Percentiles rank a stretch among this genome's conserved stretches.
These are phyloP conservation scores for Ctenochaetus hawaiiensis DNA, from an alignment of 2,797 vertebrate species.

Conservation along the genomic window DNA sequence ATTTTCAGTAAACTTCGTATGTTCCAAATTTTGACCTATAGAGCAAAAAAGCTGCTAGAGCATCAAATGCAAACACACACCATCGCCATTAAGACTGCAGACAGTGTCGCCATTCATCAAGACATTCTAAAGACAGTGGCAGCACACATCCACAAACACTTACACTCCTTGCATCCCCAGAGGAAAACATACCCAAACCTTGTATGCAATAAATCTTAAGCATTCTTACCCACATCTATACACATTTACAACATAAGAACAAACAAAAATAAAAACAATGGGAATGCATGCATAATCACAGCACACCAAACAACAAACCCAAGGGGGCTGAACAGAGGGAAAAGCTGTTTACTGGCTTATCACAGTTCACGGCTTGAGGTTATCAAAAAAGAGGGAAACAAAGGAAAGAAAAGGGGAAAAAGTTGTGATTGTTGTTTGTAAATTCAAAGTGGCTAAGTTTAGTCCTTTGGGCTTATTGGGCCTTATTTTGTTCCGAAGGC, in stretches of 20 bases:
- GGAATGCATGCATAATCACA: conserved; percentile 33
- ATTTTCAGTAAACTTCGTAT: not conserved
- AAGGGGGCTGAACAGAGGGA: conserved; percentile 9
- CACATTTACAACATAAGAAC: conserved; percentile 6
- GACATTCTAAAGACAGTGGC: not conserved
- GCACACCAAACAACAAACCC: conserved; percentile 9
- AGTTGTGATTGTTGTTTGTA: conserved; percentile 18
- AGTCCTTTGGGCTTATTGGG: conserved; percentile 10
- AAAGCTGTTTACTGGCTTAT: conserved; percentile 12
- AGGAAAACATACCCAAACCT: not conserved
- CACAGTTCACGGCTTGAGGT: conserved; percentile 4
- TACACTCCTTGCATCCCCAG: not conserved
- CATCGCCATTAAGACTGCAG: not conserved
- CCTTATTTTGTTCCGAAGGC: not conserved
- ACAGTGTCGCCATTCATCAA: not conserved
- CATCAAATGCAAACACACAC: not conserved
- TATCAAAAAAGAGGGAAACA: conserved; percentile 12
- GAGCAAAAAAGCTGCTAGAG: not conserved
- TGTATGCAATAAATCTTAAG: not conserved
- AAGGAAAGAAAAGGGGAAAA: conserved; percentile 1
- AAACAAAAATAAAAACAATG: conserved; percentile 17
- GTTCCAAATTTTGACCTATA: not conserved
- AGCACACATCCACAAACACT: not conserved
- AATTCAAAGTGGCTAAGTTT: conserved; percentile 24
- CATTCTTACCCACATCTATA: not conserved